phyloP scores from a whole-genome alignment of 2,113 vertebrate species.

The Pardalotus punctatus region DNA sequence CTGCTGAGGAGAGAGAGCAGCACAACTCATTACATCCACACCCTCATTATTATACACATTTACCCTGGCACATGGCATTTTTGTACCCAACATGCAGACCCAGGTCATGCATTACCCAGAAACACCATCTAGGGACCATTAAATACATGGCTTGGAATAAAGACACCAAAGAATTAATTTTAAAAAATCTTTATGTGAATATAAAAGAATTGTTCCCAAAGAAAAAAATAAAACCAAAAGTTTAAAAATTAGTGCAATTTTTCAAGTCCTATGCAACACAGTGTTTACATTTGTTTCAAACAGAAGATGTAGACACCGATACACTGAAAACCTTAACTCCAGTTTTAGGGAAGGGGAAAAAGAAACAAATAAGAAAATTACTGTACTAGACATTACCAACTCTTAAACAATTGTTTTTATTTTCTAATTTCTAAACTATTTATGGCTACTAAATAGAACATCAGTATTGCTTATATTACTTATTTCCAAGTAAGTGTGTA shows the following conservation, averaged over 20 bases:
- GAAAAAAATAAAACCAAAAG: constrained; percentile 22
- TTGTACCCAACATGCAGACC: accelerated
- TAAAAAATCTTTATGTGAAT: constrained; percentile 66
- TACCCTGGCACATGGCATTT: background rate
- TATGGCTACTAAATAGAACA: constrained; percentile 72
- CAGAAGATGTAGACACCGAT: background rate
- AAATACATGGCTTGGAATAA: background rate
- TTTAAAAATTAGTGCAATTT: constrained; percentile 71
- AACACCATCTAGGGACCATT: background rate
- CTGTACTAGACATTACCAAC: background rate
- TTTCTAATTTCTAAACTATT: constrained; percentile 46
- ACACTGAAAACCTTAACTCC: background rate
- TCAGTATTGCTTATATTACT: constrained; percentile 70
- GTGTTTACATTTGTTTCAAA: constrained; percentile 44
- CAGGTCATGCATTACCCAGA: background rate
- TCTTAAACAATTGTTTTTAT: background rate
- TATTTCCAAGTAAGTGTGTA: constrained; percentile 49
- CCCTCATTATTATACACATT: accelerated
- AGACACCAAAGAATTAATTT: background rate
- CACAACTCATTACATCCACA: background rate
- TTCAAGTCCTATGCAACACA: constrained; percentile 23
- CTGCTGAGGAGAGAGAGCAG: background rate
- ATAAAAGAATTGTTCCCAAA: constrained; percentile 63
- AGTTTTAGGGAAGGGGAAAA: background rate
- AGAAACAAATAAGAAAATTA: background rate